Evolutionary conservation across 1,140 invertebrate species (phyloP), one percentile per base, ranked within the genome.

Genomic region (Anoplophora glabripennis): DNA sequence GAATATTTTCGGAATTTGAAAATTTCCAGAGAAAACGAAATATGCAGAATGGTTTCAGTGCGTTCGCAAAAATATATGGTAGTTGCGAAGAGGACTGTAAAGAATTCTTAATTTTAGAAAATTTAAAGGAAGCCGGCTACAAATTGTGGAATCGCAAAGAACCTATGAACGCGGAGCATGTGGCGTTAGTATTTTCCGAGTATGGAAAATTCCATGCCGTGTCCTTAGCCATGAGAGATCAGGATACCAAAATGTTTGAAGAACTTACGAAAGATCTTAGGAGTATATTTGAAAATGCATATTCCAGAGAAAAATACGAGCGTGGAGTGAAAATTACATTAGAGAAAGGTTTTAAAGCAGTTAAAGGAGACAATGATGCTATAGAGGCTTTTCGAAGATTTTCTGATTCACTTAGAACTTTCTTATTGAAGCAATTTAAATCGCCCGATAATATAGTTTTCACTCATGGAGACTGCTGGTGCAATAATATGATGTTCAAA

Each of bases 191-290:
- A 1, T 74, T 84, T 35, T 69, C 72, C 45, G 76, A 75, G 28
- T 77, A 84, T 61, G 83, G 76, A 7, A 77, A 76, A 49, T 76
- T 82, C 7, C 84, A 85, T 66, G 82, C 81, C 1, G 53, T 80
- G 0, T 80, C 80, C 0, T 75, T 79, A 54, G 79, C 78, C 0
- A 68, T 82, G 33, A 81, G 78, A 58, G 59, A 76, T 12, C 65
- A 72, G 37, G 63, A 77, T 42, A 70, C 71, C 4, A 67, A 75
- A 21, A 46, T 61, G 7, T 78, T 74, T 53, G 38, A 64, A 5
- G 40, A 63, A 18, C n/a, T 71, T 1, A 64, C 65, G 2, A 61
- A 54, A 51, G 44, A 69, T 28, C 45, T 69, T n/a, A 15, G 46
- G 15, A 34, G 68, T 53, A 77, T 54, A 69, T 62, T 71, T 15